Conservation (phyloP, 2,888 invertebrate species). For the Bombylius major region DNA sequence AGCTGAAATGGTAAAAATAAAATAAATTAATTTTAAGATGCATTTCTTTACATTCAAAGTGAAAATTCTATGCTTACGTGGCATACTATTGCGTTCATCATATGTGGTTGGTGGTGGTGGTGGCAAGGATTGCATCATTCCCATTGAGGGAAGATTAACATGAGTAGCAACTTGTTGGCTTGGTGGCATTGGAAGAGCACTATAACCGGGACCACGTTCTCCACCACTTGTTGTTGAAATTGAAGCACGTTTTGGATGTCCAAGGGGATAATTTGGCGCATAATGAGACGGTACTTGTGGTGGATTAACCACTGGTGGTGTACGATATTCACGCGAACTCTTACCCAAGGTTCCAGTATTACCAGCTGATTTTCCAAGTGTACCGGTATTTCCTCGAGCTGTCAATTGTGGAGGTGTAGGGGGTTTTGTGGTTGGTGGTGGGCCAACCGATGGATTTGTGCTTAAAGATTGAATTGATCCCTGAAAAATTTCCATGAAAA, state of each 20-base stretch:
- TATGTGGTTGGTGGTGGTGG: conserved; percentile 52
- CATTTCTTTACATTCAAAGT: too few species aligned
- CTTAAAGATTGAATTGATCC: conserved; percentile 40
- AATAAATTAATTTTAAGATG: too few species aligned
- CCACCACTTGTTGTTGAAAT: conserved; percentile 32
- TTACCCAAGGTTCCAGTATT: conserved; percentile 52
- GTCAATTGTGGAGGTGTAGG: conserved; percentile 85
- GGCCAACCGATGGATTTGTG: conserved; percentile 44
- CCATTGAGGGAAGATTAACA: conserved; percentile 46
- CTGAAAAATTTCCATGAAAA: background rate
- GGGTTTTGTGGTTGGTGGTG: conserved; percentile 89
- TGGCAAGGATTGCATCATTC: conserved; percentile 79
- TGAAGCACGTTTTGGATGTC: conserved; percentile 52
- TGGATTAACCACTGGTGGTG: conserved; percentile 92
- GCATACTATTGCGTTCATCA: conserved; percentile 60
- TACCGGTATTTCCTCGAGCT: conserved; percentile 32
- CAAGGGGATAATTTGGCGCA: conserved; percentile 85
- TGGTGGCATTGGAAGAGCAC: conserved; percentile 61
- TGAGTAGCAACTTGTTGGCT: conserved; percentile 41
- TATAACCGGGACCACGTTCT: conserved; percentile 68
- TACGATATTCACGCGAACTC: conserved; percentile 71
- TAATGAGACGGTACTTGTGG: conserved; percentile 96
- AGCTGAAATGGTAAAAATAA: conserved; percentile 40
- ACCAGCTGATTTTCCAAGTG: conserved; percentile 36
- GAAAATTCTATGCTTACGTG: conserved; percentile 49